These are phyloP conservation scores for Salmo trutta DNA, from an alignment of 2,797 vertebrate species.

Conservation along the genomic window DNA sequence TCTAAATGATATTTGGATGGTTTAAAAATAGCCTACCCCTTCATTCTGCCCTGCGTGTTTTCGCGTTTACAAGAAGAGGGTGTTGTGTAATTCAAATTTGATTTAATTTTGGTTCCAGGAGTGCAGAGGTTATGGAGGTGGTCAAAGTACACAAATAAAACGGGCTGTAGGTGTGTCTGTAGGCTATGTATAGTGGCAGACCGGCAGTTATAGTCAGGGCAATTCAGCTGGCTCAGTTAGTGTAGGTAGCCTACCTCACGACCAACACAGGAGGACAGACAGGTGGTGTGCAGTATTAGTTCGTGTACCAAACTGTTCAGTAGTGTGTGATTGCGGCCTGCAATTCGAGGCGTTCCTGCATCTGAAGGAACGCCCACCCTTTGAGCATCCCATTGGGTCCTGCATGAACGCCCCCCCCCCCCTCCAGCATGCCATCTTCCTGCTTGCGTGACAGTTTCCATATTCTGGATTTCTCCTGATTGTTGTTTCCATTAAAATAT, in stretches of 20 bases:
- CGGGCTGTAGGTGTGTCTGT: neutral
- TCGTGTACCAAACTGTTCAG: neutral
- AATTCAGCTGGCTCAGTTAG: neutral
- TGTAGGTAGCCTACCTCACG: neutral
- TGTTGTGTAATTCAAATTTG: constrained; percentile 38
- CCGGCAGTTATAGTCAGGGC: neutral
- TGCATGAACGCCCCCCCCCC: no score
- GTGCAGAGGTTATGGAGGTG: constrained; percentile 41
- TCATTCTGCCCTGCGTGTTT: neutral
- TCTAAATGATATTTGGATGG: neutral
- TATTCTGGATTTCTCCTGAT: no score
- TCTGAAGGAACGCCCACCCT: no score
- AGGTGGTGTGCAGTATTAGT: neutral
- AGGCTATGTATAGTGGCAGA: constrained; percentile 1
- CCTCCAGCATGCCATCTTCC: no score
- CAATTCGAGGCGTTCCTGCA: no score
- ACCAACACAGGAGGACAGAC: neutral
- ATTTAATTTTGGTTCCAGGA: constrained; percentile 40
- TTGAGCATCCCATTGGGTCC: no score
- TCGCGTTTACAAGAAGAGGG: neutral
- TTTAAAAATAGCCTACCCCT: neutral
- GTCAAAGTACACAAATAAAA: constrained; percentile 20
- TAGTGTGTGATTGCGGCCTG: no score
- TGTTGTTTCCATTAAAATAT: no score
- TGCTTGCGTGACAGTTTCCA: no score